These are phyloP conservation scores for Chironomus striatipennis DNA, from an alignment of 1,140 invertebrate species.

Conservation along the genomic window DNA sequence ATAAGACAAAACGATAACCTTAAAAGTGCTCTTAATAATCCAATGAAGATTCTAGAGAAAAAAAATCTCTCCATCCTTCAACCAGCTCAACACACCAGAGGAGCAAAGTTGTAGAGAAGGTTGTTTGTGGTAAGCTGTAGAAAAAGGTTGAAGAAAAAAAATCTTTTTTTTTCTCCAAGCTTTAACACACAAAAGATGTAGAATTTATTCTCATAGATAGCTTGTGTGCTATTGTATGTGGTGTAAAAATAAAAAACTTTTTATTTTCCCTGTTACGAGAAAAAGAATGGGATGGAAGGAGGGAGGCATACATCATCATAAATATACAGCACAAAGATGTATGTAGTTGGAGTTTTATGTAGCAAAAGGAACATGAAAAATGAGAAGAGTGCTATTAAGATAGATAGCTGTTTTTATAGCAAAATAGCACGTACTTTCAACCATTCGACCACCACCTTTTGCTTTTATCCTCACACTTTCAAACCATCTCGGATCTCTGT, in stretches of 20 bases:
- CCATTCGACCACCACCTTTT: conserved; percentile 3
- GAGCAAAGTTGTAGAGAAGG: too few relatives aligned
- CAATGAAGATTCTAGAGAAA: too few relatives aligned
- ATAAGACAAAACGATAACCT: too few relatives aligned
- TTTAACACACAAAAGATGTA: not conserved
- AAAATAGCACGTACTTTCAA: not conserved
- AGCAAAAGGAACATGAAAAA: not conserved
- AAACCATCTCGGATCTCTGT: too few relatives aligned
- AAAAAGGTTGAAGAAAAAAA: too few relatives aligned
- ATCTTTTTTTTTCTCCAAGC: not conserved
- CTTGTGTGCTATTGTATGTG: not conserved
- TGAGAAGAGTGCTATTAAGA: conserved; percentile 11
- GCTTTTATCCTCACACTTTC: not conserved
- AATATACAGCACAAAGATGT: not conserved
- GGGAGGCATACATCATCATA: conserved; percentile 1
- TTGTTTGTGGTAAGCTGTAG: too few relatives aligned
- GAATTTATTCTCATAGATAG: not conserved
- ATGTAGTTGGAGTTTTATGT: not conserved
- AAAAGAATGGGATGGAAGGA: not conserved
- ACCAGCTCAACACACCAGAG: too few relatives aligned
- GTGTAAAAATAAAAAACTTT: not conserved
- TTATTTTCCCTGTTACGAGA: too few relatives aligned
- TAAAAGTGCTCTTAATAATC: too few relatives aligned
- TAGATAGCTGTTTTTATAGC: conserved; percentile 18
- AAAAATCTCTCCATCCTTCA: too few relatives aligned